A percentile compares a stretch with the other conserved stretches of the same genome.
These are phyloP conservation scores for Narcine bancroftii DNA, from an alignment of 2,113 vertebrate species.

Conservation along the genomic window DNA sequence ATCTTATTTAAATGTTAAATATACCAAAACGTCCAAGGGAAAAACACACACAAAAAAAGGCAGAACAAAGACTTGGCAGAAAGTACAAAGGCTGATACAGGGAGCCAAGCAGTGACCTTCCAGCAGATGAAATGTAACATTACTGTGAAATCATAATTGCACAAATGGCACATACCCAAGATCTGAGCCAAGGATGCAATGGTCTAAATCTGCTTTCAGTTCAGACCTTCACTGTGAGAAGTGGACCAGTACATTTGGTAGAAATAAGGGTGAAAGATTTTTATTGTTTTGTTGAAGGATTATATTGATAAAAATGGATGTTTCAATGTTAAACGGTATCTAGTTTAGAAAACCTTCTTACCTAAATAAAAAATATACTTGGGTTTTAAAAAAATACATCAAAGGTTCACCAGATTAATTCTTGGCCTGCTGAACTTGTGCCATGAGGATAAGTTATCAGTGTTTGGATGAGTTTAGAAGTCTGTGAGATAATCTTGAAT, in stretches of 20 bases:
- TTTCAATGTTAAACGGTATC: not conserved
- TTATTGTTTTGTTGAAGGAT: not conserved
- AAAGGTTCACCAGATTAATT: too few species aligned
- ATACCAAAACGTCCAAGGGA: not conserved
- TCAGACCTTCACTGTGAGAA: not conserved
- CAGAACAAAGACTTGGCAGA: constrained; percentile 28
- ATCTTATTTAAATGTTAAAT: constrained; percentile 10
- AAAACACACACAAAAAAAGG: constrained; percentile 12
- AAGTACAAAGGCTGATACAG: constrained; percentile 19
- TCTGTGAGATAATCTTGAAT: too few species aligned
- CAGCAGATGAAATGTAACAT: constrained; percentile 29
- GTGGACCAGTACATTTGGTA: not conserved
- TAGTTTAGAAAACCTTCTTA: not conserved
- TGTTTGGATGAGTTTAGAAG: too few species aligned
- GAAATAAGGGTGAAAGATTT: not conserved
- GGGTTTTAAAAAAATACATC: too few species aligned
- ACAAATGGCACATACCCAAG: not conserved
- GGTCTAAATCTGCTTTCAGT: not conserved
- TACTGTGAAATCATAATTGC: not conserved
- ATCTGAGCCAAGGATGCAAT: not conserved
- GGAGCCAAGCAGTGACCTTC: constrained; percentile 14
- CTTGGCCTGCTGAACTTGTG: too few species aligned
- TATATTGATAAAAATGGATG: not conserved
- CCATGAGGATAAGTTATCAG: too few species aligned
- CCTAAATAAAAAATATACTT: too few species aligned